Evolutionary conservation across 2,113 vertebrate species (phyloP).

Genomic region (Mus spicilegus): DNA sequence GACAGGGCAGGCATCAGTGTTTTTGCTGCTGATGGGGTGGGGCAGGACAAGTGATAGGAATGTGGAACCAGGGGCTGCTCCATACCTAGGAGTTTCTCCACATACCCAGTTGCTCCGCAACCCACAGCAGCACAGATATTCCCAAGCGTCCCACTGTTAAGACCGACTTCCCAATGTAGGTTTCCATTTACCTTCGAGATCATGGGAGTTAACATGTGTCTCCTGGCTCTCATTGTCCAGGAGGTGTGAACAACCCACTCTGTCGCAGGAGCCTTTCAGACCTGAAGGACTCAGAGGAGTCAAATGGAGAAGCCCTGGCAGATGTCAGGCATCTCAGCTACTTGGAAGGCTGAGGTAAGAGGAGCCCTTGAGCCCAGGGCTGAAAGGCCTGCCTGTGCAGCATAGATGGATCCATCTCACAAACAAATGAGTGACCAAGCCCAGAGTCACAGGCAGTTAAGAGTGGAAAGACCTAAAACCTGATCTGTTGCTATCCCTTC

Average conservation of each 20-base stretch:
- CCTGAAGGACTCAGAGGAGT: neutral
- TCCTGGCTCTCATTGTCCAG: neutral
- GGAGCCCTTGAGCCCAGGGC: neutral
- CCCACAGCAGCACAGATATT: neutral
- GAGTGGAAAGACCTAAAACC: neutral
- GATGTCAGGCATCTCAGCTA: neutral
- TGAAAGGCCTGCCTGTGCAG: no score
- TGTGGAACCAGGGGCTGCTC: no score
- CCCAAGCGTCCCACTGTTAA: no score
- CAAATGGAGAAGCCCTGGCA: neutral
- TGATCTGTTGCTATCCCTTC: neutral
- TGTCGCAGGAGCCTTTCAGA: neutral
- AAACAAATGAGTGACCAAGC: neutral
- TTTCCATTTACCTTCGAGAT: neutral
- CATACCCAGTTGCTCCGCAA: neutral
- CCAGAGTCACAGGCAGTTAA: neutral
- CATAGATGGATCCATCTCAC: neutral
- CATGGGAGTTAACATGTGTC: neutral
- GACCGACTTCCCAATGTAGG: neutral
- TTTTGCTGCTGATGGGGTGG: neutral
- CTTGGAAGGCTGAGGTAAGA: neutral
- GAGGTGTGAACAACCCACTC: neutral
- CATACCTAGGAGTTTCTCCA: neutral
- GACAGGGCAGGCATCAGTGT: neutral
- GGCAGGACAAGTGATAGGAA: fast-evolving